Evolutionary conservation across 2,113 vertebrate genomes (phyloP).

Genomic region (Nansenia antarctica): DNA sequence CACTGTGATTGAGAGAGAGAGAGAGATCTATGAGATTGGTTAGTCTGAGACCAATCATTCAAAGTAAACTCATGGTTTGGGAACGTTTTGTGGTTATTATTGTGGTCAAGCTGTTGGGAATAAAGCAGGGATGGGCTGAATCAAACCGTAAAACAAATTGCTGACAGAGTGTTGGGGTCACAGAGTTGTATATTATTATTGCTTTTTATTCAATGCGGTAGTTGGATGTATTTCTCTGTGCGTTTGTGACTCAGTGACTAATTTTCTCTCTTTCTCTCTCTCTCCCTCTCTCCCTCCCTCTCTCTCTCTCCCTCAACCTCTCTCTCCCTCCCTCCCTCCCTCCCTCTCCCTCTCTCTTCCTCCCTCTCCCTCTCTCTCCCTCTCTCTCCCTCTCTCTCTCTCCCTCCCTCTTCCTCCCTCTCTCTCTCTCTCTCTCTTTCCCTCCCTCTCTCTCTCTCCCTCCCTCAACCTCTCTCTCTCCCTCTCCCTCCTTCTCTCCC

Average conservation of each 20-base stretch:
- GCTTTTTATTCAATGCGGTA: too few species aligned
- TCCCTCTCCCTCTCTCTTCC: not conserved
- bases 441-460: not conserved
- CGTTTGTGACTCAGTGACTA: slow-evolving; percentile 16
- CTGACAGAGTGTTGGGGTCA: slow-evolving; percentile 11
- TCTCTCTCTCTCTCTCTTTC: slow-evolving; percentile 8
- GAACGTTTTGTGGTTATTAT: slow-evolving; percentile 13
- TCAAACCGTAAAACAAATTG: slow-evolving; percentile 31
- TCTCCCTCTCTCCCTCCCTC: not conserved
- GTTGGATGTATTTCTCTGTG: not conserved
- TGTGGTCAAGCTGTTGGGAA: slow-evolving; percentile 18
- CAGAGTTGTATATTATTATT: too few species aligned
- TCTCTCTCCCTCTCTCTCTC: not conserved
- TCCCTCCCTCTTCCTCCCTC: not conserved
- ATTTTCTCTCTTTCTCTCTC: slow-evolving; percentile 8
- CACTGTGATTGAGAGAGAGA: not conserved
- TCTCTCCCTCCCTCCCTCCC: not conserved
- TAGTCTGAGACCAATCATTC: slow-evolving; percentile 51
- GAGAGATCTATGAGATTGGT: slow-evolving; percentile 32
- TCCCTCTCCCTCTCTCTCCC: slow-evolving; percentile 8
- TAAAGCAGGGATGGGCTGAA: slow-evolving; percentile 14
- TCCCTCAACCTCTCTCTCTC: not conserved
- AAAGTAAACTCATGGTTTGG: slow-evolving; percentile 27
- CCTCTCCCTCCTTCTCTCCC: slow-evolving; percentile 13
- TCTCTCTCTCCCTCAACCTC: slow-evolving; percentile 25